Evolutionary conservation across 2,888 invertebrate genomes (phyloP), one percentile per base, ranked within the genome.

Genomic region (Tenthredo livida): DNA sequence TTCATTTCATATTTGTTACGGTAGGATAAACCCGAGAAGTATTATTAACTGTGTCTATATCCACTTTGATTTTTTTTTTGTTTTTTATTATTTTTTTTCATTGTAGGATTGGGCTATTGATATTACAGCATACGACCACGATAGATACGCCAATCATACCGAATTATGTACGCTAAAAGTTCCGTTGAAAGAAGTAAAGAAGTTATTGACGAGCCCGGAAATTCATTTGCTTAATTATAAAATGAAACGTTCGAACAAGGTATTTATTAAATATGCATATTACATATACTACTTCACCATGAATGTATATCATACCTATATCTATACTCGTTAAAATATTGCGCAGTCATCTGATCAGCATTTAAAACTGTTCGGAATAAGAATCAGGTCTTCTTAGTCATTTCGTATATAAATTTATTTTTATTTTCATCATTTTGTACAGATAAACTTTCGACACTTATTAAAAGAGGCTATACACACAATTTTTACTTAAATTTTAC

Each of bases 111-210:
- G 94, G 91, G 89, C 92, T 78, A 90, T 94, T 86, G 92, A 93
- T 84, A 91, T 94, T 84, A 89, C 92, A 3, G 94, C 93, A 0
- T 92, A 92, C 88, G 94, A 94, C 90, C 93, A 93, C 85, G 94
- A 94, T 89, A 93, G 93, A 86, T 93, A 92, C 87, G 94, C 94
- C 9, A 94, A 94, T 90, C 94, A 94, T 83, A 94, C 94, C 4
- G 94, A 94, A 87, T 87, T 94, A 58, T 94, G 94, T 72, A 92
- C 92, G n/a, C 90, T 94, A 9, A 92, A 92, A 78, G 89, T 94
- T 72, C 90, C 93, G 29, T 88, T 94, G 73, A 92, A 92, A 85
- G 94, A 94, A 83, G 89, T 93, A 84, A 93, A 91, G 86, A 93
- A 92, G 40, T 90, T 94, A 84, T 91, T 93, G 58, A 85, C 89